Evolutionary conservation across 2,113 vertebrate species (phyloP), one percentile per base, ranked within the genome.

Genomic region (Phoenicopterus ruber): DNA sequence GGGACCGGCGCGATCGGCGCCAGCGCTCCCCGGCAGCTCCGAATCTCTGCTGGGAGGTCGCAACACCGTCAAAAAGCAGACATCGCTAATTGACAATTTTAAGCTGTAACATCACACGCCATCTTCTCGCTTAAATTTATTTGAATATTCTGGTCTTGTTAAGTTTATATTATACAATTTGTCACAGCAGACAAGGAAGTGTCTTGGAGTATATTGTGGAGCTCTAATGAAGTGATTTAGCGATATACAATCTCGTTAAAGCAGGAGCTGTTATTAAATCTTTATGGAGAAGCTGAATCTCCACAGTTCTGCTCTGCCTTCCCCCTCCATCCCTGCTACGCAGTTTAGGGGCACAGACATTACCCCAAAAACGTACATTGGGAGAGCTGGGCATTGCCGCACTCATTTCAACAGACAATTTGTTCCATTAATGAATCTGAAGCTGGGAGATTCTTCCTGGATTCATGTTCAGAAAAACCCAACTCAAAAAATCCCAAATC

Each of bases 181-280:
- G 67, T 81, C 91, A 42, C 54, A 52, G 88, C 36, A n/a, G 70
- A 78, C 80, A 57, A 81, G 63, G 59, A 58, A 58, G 63, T 1
- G 14, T 42, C 80, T 82, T 18, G 34, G 44, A 62, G 63, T 71
- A 34, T 7, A 61, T 7, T 42, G 84, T 18, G 84, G 22, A 24
- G 76, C 46, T 67, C 52, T 66, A 72, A 77, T 17, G 80, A 91
- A 62, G 80, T n/a, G 91, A 88, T 81, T 66, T 76, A 84, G 74
- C 0, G 13, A 67, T 40, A 29, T 3, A 21, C 9, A 52, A 52
- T 47, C 65, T 63, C 29, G 47, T 57, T 67, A 69, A 82, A 79
- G 54, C 54, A 69, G 76, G 19, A 62, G 94, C 42, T 58, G 71
- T 29, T 58, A 55, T 62, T 47, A 47, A 69, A 69, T 24, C 55